These are phyloP conservation scores for Toxotes lorentzi DNA, from an alignment of 2,797 vertebrate species.

Conservation along the genomic window DNA sequence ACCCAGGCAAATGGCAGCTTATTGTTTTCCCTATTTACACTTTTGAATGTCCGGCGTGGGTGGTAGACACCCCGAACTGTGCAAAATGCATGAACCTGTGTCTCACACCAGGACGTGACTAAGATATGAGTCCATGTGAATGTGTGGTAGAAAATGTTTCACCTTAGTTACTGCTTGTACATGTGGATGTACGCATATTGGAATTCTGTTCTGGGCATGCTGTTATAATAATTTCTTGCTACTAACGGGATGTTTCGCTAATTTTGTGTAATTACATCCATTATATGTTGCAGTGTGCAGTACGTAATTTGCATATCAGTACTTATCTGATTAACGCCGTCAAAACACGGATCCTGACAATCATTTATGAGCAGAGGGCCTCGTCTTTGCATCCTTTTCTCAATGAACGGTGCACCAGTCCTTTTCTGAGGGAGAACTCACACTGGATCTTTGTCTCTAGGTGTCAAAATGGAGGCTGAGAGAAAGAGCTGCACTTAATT, in stretches of 20 bases:
- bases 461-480: constrained; percentile 81
- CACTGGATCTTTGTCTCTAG: constrained; percentile 26
- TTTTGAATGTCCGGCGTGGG: constrained; percentile 54
- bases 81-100: constrained; percentile 37
- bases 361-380: neutral
- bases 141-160: constrained; percentile 3
- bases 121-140: constrained; percentile 33
- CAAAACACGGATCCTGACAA: constrained; percentile 18
- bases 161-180: neutral
- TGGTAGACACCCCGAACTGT: constrained; percentile 38
- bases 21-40: constrained; percentile 70
- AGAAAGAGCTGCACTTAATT: constrained; percentile 91
- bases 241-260: neutral
- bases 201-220: neutral
- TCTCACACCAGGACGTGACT: constrained; percentile 36
- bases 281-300: constrained; percentile 13
- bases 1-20: constrained; percentile 72
- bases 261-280: neutral
- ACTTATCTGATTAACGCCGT: constrained; percentile 17
- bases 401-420: constrained; percentile 6
- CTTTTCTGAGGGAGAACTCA: constrained; percentile 1
- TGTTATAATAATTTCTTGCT: neutral
- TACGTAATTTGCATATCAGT: neutral
- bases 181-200: neutral
- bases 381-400: constrained; percentile 18